Base-by-base conservation (phyloP, 2,888 invertebrate species). In the Drosophila paracracens region DNA sequence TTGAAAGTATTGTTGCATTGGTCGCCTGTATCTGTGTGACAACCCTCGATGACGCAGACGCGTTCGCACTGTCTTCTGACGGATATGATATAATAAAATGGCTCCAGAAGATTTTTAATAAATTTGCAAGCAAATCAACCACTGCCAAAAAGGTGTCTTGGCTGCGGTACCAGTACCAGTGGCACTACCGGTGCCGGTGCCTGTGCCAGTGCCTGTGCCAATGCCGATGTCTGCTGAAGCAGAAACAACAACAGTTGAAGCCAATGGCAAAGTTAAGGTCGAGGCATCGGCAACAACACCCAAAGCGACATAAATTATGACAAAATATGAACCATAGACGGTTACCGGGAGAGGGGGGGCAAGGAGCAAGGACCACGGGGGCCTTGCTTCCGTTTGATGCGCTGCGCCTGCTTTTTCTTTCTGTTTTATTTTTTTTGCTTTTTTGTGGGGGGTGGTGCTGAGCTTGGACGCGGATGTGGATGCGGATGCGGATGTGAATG, bases 221-320 rank as follows among this genome's bases (percentile, higher is more conserved):
- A 10, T 38, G 38, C 27, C 35, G 25, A 52, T 35, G 77, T 40
- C 48, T 50, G 63, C 54, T 53, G 43, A 36, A 57, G 62, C 74
- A 40, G 56, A 58, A 59, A 43, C 61, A 53, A 40, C 31, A 51
- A 36, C 29, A 50, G n/a, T 31, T 72, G 63, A 62, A 59, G 58
- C 76, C 71, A 76, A 72, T 74, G 72, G 51, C 66, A 66, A 62
- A 76, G 76, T 69, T 58, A 64, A 64, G 81, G 67, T 71, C 71
- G 52, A 74, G 77, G 70, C 77, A 85, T 79, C 81, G 83, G 83
- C 74, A 89, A 88, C 86, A 89, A 89, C 88, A 91, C 90, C 89
- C 83, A 88, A 74, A 85, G 91, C 87, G 91, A 91, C 91, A 92
- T 91, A 91, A 91, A 92, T 91, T 91, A 91, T 91, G 89, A 83